Base-by-base conservation (phyloP, 2,888 invertebrate species). In the Plagiodera versicolora region DNA sequence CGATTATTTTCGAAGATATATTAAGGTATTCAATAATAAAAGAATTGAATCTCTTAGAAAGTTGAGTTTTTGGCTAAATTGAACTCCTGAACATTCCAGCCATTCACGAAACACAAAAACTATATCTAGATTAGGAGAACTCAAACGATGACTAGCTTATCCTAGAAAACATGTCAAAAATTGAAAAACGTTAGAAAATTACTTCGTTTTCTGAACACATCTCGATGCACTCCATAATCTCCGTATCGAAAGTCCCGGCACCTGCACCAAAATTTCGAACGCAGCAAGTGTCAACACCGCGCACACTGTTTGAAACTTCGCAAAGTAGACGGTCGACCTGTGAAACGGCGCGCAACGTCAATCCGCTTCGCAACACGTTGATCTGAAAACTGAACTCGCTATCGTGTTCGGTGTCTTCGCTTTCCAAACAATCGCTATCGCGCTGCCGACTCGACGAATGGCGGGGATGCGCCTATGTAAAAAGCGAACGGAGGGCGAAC, bases 191-290 rank as follows among this genome's bases (percentile, higher is more conserved):
- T 24, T 55, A 53, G 39, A 8, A 49, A 58, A 50, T 63, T 66
- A 66, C 66, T 63, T 66, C 66, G 19, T 62, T 60, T 44, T 66
- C 66, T 17, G 64, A 50, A 30, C 64, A 66, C 44, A 70, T 58
- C 54, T 70, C 70, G 35, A 66, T 66, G 56, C 66, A 67, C 63
- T 69, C 67, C 69, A 69, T 69, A 47, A 50, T 46, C 30, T 48
- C 47, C 35, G 30, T 56, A 58, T 58, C 49, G 17, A 14, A 48
- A 16, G 17, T 14, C 39, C 30, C 49, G 52, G 53, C 17, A 45
- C 24, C 5, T 18, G 17, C 8, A n/a, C 39, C 32, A 49, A 50
- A 53, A 28, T 54, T 30, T 28, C 44, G 18, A 30, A 18, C 45
- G 2, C 53, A 8, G 39, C 39, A 39, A n/a, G 32, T 32, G 10